A percentile compares a stretch with the other conserved stretches of the same genome.
Conservation (phyloP, 2,888 invertebrate species). For the Troilus luridus region DNA sequence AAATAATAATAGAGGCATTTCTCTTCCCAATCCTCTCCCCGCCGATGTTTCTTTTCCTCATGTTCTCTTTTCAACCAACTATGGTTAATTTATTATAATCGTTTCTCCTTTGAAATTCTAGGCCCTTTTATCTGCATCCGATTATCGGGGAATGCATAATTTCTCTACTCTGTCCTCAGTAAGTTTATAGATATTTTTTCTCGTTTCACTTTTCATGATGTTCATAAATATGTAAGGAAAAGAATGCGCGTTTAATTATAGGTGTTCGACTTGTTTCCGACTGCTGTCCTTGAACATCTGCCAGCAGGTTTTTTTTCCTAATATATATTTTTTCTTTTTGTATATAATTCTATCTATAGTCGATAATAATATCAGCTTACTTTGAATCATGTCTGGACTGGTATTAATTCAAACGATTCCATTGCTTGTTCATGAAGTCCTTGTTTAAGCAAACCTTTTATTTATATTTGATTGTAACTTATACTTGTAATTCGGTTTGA, state of each 20-base stretch:
- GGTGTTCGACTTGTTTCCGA: not conserved
- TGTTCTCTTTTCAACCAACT: not conserved
- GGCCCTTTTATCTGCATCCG: not conserved
- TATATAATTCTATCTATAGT: not conserved
- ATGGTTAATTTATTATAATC: not conserved
- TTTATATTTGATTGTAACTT: no score
- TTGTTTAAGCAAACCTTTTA: no score
- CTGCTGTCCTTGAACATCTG: not conserved
- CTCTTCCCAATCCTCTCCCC: not conserved
- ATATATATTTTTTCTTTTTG: not conserved
- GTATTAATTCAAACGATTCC: no score
- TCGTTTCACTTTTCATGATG: not conserved
- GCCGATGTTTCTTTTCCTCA: not conserved
- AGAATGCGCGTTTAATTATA: not conserved
- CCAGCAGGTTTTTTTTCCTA: not conserved
- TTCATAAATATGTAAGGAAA: not conserved
- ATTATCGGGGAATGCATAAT: not conserved
- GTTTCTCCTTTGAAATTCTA: not conserved
- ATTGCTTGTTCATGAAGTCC: no score
- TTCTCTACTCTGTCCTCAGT: not conserved
- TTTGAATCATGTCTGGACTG: not conserved
- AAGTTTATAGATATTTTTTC: not conserved
- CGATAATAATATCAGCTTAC: not conserved
- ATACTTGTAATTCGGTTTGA: no score
- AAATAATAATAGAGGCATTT: not conserved